Conservation (phyloP, 1,140 invertebrate species). For the Apocrypta bakeri region DNA sequence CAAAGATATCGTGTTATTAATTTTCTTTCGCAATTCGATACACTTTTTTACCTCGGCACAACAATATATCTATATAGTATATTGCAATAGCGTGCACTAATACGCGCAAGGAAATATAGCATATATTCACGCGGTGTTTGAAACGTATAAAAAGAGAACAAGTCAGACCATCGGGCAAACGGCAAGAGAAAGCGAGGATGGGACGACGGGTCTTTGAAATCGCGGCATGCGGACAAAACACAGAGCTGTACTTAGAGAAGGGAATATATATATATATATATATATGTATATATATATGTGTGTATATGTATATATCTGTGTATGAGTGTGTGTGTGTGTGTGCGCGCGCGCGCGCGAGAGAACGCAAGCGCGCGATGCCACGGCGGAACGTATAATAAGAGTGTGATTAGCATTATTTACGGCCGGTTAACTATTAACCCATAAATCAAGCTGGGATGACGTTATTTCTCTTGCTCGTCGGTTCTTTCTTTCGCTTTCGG, state of each 20-base stretch:
- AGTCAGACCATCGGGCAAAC: constrained; percentile 36
- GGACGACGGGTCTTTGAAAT: constrained; percentile 55
- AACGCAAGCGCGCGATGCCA: constrained; percentile 51
- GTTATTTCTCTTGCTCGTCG: constrained; percentile 25
- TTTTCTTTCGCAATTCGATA: no score
- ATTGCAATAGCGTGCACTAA: no score
- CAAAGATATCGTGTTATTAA: neutral
- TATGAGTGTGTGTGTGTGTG: no score
- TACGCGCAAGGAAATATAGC: no score
- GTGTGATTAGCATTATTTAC: constrained; percentile 76
- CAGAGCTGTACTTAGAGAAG: constrained; percentile 55
- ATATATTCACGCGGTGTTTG: neutral
- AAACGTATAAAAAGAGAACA: neutral
- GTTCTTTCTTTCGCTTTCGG: neutral
- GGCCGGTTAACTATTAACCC: constrained; percentile 73
- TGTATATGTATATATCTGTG: no score
- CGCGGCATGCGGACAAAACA: constrained; percentile 66
- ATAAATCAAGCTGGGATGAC: constrained; percentile 69
- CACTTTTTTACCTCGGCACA: no score
- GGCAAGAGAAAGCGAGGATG: constrained; percentile 44
- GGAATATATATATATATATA: neutral
- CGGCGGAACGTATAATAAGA: constrained; percentile 72
- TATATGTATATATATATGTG: no score
- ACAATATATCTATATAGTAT: no score
- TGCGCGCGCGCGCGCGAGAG: no score